phyloP scores from a whole-genome alignment of 1,140 invertebrate genomes.

The Eupristina koningsbergeri region DNA sequence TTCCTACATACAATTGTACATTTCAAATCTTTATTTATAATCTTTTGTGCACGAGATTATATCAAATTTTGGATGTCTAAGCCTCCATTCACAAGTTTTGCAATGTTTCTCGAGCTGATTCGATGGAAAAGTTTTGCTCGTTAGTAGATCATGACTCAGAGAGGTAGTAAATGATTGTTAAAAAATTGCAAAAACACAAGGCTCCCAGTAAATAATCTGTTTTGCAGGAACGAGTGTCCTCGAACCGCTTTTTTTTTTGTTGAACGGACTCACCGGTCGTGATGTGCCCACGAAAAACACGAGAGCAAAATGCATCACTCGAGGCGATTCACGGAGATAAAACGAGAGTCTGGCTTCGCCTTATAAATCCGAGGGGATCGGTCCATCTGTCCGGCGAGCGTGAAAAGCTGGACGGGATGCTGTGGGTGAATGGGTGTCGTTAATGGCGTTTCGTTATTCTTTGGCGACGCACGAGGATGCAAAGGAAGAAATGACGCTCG shows the following conservation, averaged over 20 bases:
- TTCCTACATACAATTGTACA: neutral
- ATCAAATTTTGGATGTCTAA: neutral
- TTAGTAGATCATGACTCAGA: too few relatives aligned
- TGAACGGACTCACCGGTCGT: neutral
- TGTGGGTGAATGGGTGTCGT: slow-evolving; percentile 59
- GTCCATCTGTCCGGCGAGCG: slow-evolving; percentile 60
- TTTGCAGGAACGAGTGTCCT: neutral
- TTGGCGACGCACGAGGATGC: slow-evolving; percentile 39
- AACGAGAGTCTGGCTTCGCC: slow-evolving; percentile 52
- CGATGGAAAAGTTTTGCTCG: too few relatives aligned
- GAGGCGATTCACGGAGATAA: slow-evolving; percentile 14
- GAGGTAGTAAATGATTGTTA: too few relatives aligned
- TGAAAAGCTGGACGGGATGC: slow-evolving; percentile 45
- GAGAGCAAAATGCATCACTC: slow-evolving; percentile 19
- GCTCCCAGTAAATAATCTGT: neutral
- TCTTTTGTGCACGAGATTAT: too few relatives aligned
- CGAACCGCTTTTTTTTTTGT: neutral
- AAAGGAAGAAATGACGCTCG: slow-evolving; percentile 57
- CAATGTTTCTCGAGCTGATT: neutral
- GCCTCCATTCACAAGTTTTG: neutral
- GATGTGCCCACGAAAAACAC: slow-evolving; percentile 17
- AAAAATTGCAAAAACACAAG: neutral
- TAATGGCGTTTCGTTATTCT: slow-evolving; percentile 62
- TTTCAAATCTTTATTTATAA: neutral
- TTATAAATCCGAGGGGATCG: slow-evolving; percentile 60